Base-by-base conservation (phyloP, 2,113 vertebrate species). In the Martes martes region DNA sequence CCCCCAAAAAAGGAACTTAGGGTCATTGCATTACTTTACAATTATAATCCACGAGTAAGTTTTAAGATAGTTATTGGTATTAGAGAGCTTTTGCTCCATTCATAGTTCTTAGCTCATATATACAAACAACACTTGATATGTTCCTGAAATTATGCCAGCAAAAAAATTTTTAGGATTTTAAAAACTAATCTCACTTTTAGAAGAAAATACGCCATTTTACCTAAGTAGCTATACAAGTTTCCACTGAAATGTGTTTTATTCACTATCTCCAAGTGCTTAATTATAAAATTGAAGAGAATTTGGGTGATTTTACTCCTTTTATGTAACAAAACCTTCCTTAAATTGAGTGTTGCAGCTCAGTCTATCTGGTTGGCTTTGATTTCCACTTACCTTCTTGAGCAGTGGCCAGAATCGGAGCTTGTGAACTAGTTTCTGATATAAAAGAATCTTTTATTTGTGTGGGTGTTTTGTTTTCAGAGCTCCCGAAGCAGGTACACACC, bases 141-240 rank as follows among this genome's bases (percentile, higher is more conserved):
- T 63, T 95, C n/a, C 39, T 87, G 45, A 94, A 96, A 52, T 63
- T 45, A 19, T n/a, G 5, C n/a, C 45, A 79, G 86, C 76, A 91
- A 91, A 79, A 65, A 42, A 42, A 2, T 52, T 79, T 91, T 93
- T 61, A 89, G 74, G 33, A 65, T 95, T 95, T 95, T 39, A 81
- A 61, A 94, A 94, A 61, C 33, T 8, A 92, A 6, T 76, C 6
- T 78, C 42, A 11, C 2, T 18, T 89, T 88, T 94, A 57, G 18
- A 90, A 96, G 79, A 88, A 95, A 91, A 50, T 74, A 57, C 7
- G 16, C 23, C 31, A 55, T 59, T 96, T 96, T 93, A 92, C 88
- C 2, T 76, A 50, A 31, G 11, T 85, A 52, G 61, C 47, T 95
- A 0, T 67, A 42, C 6, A 59, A 59, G 3, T 91, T 65, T 67